A percentile compares a stretch with the other conserved stretches of the same genome.
Conservation (phyloP, 2,888 invertebrate genomes). For the Eumerus sabulonum region DNA sequence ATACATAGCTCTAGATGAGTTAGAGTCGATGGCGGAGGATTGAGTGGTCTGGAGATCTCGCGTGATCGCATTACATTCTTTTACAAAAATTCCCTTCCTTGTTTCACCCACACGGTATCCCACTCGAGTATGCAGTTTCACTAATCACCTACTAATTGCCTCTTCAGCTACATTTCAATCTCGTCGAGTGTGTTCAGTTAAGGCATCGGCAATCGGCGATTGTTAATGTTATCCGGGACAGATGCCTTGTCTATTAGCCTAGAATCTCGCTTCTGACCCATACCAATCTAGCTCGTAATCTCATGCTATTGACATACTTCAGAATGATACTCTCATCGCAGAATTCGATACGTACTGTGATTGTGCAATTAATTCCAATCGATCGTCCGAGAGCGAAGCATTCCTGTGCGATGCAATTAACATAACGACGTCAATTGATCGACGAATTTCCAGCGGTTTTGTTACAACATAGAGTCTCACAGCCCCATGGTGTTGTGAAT, state of each 20-base stretch:
- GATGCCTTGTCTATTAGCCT: conserved; percentile 4
- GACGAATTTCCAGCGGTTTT: conserved; percentile 14
- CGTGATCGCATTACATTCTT: no score
- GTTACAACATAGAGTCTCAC: not conserved
- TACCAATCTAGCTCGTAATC: not conserved
- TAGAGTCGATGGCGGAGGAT: no score
- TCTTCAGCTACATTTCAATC: no score
- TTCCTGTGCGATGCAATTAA: conserved; percentile 27
- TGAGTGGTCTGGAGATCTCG: no score
- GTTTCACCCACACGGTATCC: no score
- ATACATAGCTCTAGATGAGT: no score
- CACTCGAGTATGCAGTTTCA: no score
- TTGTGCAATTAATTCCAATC: conserved; percentile 13
- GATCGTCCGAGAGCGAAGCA: not conserved
- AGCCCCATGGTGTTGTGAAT: not conserved
- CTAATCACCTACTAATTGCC: no score
- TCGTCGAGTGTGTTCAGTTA: no score
- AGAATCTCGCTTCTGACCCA: conserved; percentile 14
- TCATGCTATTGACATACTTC: conserved; percentile 20
- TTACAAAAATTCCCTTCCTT: no score
- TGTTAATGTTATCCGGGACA: no score
- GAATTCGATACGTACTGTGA: not conserved
- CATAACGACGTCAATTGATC: conserved; percentile 15
- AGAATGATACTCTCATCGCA: not conserved
- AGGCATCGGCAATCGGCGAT: no score